Evolutionary conservation across 2,797 vertebrate genomes (phyloP), one percentile per base, ranked within the genome.

Genomic region (Acrossocheilus fasciatus): DNA sequence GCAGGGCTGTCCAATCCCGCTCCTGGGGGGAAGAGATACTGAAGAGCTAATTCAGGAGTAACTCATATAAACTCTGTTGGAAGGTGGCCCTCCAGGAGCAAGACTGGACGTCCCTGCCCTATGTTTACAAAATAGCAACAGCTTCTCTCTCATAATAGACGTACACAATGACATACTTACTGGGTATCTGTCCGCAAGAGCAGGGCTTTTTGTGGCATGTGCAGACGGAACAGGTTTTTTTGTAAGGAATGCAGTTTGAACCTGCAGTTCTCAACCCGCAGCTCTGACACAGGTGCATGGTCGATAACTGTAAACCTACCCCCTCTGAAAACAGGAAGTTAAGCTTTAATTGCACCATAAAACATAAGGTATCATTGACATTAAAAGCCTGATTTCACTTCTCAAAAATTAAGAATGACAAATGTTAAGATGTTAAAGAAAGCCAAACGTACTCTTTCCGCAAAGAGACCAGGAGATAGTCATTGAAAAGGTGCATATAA

Each of bases 401-500:
- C n/a, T 78, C 7, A 78, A 59, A 78, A 12, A 59, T 14, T 39
- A 57, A 41, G 6, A 78, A 41, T 54, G 34, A 77, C 30, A 77
- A 26, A 23, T n/a, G 4, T 26, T 26, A 26, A 26, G 7, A 26
- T 43, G 39, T 80, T 66, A 64, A 45, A n/a, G 23, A 41, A 59
- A 39, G n/a, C 39, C 11, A 39, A 76, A 17, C 98, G 96, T 93
- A 99, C 98, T 99, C 98, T 96, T 97, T 97, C 82, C 96, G 96
- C 84, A 96, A 94, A 10, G 98, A 99, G 64, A 99, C 89, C 83
- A 99, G 92, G 91, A 99, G 93, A 86, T 97, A 96, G 94, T 99
- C 98, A 47, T 97, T 99, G 93, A 99, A 99, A 86, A 99, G 97
- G 88, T 99, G 98, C 81, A 99, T 89, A 92, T 98, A 97, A 90